Percentiles rank a stretch among this genome's conserved stretches.
These are phyloP conservation scores for Liasis olivaceus DNA, from an alignment of 2,797 vertebrate species.

Conservation along the genomic window DNA sequence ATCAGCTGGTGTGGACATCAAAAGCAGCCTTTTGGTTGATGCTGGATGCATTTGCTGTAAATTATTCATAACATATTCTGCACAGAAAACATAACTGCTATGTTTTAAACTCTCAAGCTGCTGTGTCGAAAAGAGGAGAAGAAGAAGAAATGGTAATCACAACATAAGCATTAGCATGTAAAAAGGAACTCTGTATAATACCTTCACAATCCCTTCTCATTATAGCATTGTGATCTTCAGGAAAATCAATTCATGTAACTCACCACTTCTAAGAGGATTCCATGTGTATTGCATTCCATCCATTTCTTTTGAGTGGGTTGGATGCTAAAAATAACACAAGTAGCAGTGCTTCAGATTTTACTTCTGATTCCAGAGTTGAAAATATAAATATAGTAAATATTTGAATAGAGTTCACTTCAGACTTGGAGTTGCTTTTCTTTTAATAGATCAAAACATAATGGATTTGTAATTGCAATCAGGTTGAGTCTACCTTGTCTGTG, in stretches of 20 bases:
- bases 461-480: conserved; percentile 24
- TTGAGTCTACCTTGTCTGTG: neutral
- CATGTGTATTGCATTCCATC: conserved; percentile 49
- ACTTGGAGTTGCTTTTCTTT: conserved; percentile 48
- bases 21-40: conserved; percentile 51
- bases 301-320: conserved; percentile 50
- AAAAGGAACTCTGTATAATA: conserved; percentile 21
- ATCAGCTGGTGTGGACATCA: conserved; percentile 31
- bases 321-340: conserved; percentile 63
- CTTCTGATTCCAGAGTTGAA: conserved; percentile 50
- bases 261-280: conserved; percentile 43
- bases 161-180: conserved; percentile 15
- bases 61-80: conserved; percentile 38
- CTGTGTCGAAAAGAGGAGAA: conserved; percentile 37
- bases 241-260: conserved; percentile 44
- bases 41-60: conserved; percentile 47
- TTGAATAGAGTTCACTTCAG: conserved; percentile 48
- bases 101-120: conserved; percentile 37
- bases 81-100: neutral
- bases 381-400: conserved; percentile 67
- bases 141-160: conserved; percentile 6
- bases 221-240: conserved; percentile 54
- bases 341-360: conserved; percentile 58
- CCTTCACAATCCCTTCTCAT: conserved; percentile 10
- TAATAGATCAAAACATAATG: conserved; percentile 26